Evolutionary conservation across 2,113 vertebrate genomes (phyloP), one percentile per base, ranked within the genome.

Genomic region (Carollia perspicillata): DNA sequence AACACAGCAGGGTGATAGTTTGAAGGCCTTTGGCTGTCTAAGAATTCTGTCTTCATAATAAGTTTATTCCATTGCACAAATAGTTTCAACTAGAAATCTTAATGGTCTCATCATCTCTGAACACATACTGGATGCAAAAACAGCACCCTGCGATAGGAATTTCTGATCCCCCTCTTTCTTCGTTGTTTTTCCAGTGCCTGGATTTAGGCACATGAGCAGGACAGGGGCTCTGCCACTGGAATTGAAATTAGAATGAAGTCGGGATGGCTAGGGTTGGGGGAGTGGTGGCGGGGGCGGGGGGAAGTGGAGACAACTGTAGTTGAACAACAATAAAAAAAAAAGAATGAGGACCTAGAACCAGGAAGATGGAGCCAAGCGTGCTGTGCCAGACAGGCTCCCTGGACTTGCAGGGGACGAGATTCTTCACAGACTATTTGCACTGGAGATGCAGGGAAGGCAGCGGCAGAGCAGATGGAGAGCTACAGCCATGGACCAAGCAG

Each of bases 61-160:
- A 53, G 84, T n/a, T 89, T 89, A 35, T 93, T 95, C 47, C 20
- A 18, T 69, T 88, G 95, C 66, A 89, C 42, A 63, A 84, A 84
- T 35, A 60, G 40, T 92, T 81, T 81, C 55, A 35, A 37, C 49
- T 30, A 14, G 33, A 96, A 68, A 49, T 3, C 14, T 44, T 5
- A 28, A 35, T 89, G 17, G n/a, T 94, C 58, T 72, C 42, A 3
- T 75, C 42, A 30, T 79, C 65, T 92, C 75, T 71, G 58, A 92
- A 47, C 47, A 93, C 44, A 63, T 26, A 53, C 20, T 23, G 33
- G n/a, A 66, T 51, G 6, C 60, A 49, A 12, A n/a, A 49, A 30
- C 84, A 60, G 6, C 7, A 53, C 30, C 16, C 53, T 60, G 3
- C 74, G 3, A 7, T 42, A 60, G 69, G 37, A 79, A 97, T n/a